Evolutionary conservation across 2,888 invertebrate species (phyloP).

Genomic region (Ramazzottius varieornatus): DNA sequence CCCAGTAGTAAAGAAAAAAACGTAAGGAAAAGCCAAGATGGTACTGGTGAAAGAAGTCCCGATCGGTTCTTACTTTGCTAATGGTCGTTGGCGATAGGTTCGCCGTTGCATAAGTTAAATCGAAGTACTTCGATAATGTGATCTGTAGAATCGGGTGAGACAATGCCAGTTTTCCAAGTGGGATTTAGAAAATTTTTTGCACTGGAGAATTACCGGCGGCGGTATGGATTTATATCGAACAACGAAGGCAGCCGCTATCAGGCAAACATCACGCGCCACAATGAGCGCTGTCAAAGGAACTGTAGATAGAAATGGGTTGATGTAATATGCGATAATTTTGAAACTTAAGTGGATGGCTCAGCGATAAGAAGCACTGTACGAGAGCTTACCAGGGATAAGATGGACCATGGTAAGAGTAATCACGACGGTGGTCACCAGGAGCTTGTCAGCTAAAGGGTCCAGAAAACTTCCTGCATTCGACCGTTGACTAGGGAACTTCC

Average conservation of each 20-base stretch:
- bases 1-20: too few relatives aligned
- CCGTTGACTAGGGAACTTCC: constrained; percentile 64
- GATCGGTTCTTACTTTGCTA: constrained; percentile 48
- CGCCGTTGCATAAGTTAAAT: constrained; percentile 70
- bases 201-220: constrained; percentile 34
- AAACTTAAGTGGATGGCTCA: neutral
- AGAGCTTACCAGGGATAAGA: constrained; percentile 41
- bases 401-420: constrained; percentile 56
- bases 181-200: neutral
- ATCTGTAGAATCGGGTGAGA: constrained; percentile 31
- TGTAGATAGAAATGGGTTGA: constrained; percentile 15
- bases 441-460: constrained; percentile 88
- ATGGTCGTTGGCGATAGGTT: constrained; percentile 68
- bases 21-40: too few relatives aligned
- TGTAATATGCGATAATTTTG: too few relatives aligned
- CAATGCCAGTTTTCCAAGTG: too few relatives aligned
- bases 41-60: too few relatives aligned
- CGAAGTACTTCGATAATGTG: constrained; percentile 60
- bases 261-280: constrained; percentile 47
- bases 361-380: neutral
- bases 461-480: constrained; percentile 77
- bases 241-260: constrained; percentile 59
- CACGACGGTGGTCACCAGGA: constrained; percentile 63
- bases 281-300: constrained; percentile 42
- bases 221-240: constrained; percentile 69